phyloP scores from a whole-genome alignment of 2,113 vertebrate species.

The Otocyon megalotis region DNA sequence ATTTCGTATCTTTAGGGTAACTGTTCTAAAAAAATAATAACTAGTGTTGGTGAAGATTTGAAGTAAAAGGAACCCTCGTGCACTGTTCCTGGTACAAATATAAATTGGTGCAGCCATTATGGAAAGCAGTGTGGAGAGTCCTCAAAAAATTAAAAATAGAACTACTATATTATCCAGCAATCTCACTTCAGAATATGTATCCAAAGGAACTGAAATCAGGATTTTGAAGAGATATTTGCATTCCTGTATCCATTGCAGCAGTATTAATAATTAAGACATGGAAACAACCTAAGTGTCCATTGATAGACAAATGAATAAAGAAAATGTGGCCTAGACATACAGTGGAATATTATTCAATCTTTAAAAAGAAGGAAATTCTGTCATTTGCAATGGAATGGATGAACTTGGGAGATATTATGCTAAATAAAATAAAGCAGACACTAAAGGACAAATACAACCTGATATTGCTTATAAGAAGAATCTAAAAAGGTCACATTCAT shows the following conservation, averaged over 20 bases:
- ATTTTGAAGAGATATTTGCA: background rate
- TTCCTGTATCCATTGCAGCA: background rate
- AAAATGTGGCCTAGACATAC: background rate
- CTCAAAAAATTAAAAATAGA: background rate
- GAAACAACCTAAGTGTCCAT: background rate
- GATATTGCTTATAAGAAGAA: background rate
- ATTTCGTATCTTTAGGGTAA: background rate
- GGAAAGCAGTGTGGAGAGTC: background rate
- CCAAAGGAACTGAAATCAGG: background rate
- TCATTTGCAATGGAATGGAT: background rate
- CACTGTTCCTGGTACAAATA: background rate
- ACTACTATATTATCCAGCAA: background rate
- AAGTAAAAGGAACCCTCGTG: background rate
- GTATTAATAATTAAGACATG: background rate
- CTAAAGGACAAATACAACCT: background rate
- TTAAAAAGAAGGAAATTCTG: background rate
- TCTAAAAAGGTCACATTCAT: background rate
- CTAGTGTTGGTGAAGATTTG: background rate
- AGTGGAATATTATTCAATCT: background rate
- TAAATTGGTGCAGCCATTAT: background rate
- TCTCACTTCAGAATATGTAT: background rate
- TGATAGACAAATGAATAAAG: background rate
- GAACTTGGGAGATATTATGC: background rate
- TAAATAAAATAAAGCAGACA: background rate
- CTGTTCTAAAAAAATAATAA: background rate